Conservation (phyloP, 1,140 invertebrate species). For the Ruditapes philippinarum region DNA sequence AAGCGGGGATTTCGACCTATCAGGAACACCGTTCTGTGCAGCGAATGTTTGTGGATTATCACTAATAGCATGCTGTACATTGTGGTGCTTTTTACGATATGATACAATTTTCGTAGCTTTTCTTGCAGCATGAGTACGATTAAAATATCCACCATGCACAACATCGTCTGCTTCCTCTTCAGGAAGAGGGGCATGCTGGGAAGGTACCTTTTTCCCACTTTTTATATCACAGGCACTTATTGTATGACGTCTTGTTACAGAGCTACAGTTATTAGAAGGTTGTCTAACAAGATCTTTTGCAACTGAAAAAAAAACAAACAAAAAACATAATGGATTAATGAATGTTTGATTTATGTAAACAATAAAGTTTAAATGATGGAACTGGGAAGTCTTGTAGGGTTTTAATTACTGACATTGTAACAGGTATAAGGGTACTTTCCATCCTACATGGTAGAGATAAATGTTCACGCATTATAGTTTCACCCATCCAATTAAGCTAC, state of each 20-base stretch:
- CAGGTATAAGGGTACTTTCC: no score
- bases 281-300: conserved; percentile 40
- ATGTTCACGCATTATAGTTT: no score
- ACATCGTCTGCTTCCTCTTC: conserved; percentile 43
- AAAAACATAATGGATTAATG: no score
- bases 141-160: conserved; percentile 21
- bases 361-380: no score
- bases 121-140: conserved; percentile 25
- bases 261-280: not conserved
- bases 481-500: no score
- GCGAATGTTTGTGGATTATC: not conserved
- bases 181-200: conserved; percentile 49
- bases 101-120: conserved; percentile 45
- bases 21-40: not conserved
- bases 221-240: conserved; percentile 57
- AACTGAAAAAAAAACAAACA: conserved; percentile 35
- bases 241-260: conserved; percentile 41
- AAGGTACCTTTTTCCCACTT: conserved; percentile 56
- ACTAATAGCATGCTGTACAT: conserved; percentile 1
- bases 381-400: no score
- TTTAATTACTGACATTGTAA: no score
- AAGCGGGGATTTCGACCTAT: not conserved
- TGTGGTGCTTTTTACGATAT: conserved; percentile 49
- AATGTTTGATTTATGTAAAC: no score
- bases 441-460: no score